Percentiles rank a stretch among this genome's conserved stretches.
Conservation (phyloP, 2,888 invertebrate species). For the Lottia gigantea region DNA sequence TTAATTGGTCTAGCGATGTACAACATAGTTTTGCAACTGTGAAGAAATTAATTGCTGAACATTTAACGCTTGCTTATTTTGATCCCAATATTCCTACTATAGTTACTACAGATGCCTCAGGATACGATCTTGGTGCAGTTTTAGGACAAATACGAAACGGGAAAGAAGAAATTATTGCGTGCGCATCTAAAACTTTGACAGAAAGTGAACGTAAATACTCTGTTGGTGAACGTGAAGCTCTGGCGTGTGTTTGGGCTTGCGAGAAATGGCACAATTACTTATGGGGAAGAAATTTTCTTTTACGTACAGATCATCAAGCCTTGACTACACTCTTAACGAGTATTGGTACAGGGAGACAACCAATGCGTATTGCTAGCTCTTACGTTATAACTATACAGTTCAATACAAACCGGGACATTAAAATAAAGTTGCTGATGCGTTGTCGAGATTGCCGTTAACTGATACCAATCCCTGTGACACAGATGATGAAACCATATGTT, state of each 20-base stretch:
- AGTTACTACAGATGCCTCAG: conserved; percentile 9
- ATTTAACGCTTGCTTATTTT: background rate
- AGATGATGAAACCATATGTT: too few relatives aligned
- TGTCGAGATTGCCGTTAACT: background rate
- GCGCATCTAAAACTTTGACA: background rate
- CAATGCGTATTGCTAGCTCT: conserved; percentile 1
- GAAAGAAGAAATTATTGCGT: background rate
- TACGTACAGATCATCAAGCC: background rate
- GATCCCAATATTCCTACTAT: background rate
- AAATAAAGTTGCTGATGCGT: conserved; percentile 4
- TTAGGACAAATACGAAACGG: background rate
- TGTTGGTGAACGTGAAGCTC: conserved; percentile 10
- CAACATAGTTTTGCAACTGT: too few relatives aligned
- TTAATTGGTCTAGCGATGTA: too few relatives aligned
- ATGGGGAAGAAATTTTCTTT: background rate
- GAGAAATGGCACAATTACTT: background rate
- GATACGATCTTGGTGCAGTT: background rate
- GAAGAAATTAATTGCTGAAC: too few relatives aligned
- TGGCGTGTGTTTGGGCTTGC: conserved; percentile 9
- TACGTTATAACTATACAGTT: background rate
- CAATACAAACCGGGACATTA: background rate
- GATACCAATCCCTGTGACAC: too few relatives aligned
- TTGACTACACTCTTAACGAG: too few relatives aligned
- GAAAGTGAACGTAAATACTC: background rate
- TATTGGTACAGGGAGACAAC: background rate